A percentile compares a stretch with the other conserved stretches of the same genome.
Conservation (phyloP, 1,140 invertebrate species). For the Anagrus nilaparvatae region DNA sequence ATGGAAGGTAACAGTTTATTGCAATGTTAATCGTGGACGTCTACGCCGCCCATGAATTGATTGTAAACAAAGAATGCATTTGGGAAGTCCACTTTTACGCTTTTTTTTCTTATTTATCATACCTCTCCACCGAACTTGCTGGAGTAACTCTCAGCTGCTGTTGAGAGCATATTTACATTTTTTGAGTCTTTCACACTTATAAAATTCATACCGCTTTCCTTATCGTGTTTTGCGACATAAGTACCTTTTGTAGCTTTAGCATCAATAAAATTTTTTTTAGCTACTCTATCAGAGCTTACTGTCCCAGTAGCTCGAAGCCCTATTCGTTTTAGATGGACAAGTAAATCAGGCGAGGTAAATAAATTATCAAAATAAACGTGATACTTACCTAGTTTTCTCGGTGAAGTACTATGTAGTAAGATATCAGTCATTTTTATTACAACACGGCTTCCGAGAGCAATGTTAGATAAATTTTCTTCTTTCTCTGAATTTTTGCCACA, state of each 20-base stretch:
- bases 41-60: not conserved
- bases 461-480: constrained; percentile 3
- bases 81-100: not conserved
- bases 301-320: not conserved
- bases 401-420: not conserved
- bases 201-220: constrained; percentile 11
- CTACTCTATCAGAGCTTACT: not conserved
- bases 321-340: constrained; percentile 4
- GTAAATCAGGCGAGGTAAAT: constrained; percentile 9
- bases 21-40: not conserved
- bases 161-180: constrained; percentile 8
- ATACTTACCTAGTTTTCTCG: constrained; percentile 1
- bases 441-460: constrained; percentile 9
- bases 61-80: not conserved
- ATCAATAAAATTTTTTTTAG: constrained; percentile 2
- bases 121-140: too few relatives aligned
- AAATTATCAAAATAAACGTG: constrained; percentile 15
- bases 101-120: not conserved
- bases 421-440: constrained; percentile 6
- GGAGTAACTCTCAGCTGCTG: constrained; percentile 7
- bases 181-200: constrained; percentile 11
- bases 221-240: constrained; percentile 1
- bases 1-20: not conserved
- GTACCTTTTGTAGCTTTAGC: not conserved
- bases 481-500: constrained; percentile 7